Evolutionary conservation across 2,888 invertebrate species (phyloP), one percentile per base, ranked within the genome.

Genomic region (Catonia carolina): DNA sequence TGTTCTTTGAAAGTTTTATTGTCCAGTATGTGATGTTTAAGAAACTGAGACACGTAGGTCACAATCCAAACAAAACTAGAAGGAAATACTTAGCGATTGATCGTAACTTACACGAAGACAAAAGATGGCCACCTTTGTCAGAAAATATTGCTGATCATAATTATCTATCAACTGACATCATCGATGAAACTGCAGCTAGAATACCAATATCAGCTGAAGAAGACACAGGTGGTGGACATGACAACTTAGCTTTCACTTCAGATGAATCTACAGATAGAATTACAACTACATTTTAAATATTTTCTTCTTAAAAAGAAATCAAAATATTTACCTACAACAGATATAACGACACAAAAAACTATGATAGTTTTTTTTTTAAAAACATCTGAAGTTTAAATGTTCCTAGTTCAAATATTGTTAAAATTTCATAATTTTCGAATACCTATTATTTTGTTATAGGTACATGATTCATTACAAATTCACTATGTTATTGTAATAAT

Each of bases 31-130:
- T 81, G 8, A 51, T 64, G 41, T 60, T 60, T 41, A 60, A 57
- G 36, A 58, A 54, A 39, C 35, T 53, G 6, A 37, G 58, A 49
- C 52, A 41, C 36, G 53, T 47, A 31, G 48, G 36, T 14, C 39
- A 57, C 17, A 48, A 79, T 65, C 70, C 77, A 3, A 72, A 77
- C 36, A 81, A 77, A 61, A 81, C 82, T 0, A 79, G 78, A 55
- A 77, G 80, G 42, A 80, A 80, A 65, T 86, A 83, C 68, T 71
- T 81, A 59, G 77, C 78, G n/a, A 73, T 86, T 14, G 81, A 82
- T 53, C 72, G 77, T 20, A 78, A 81, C 55, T 69, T 84, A 60
- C 72, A 75, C 18, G 69, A 70, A 10, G 77, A 80, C 62, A 70
- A 75, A 1, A 82, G 81, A 65, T 85, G 84, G 84, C 83, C 89